These are phyloP conservation scores for Phylloscopus whistleri DNA, from an alignment of 2,113 vertebrate genomes.

Conservation along the genomic window DNA sequence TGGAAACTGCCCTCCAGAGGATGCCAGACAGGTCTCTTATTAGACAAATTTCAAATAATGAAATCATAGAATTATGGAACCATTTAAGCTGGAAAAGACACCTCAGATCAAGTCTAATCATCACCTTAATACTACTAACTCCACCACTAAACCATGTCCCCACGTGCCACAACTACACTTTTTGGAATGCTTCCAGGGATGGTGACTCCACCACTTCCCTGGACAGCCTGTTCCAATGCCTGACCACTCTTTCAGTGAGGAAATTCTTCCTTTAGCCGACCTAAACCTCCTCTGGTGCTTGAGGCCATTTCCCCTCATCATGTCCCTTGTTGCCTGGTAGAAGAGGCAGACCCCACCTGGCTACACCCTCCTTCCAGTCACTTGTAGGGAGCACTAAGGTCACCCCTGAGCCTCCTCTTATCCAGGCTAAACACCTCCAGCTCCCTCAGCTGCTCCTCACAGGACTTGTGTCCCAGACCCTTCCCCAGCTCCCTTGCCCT, in stretches of 20 bases:
- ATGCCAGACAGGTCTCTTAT: neutral
- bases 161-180: fast-evolving
- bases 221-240: neutral
- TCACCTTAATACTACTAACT: neutral
- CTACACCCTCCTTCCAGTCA: neutral
- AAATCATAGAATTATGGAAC: neutral
- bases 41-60: neutral
- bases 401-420: neutral
- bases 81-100: neutral
- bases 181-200: neutral
- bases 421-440: neutral
- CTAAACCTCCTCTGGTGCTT: neutral
- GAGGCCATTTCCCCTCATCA: neutral
- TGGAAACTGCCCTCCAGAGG: neutral
- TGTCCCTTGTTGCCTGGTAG: neutral
- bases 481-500: too few relatives aligned
- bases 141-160: neutral
- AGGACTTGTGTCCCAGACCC: too few relatives aligned
- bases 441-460: too few relatives aligned
- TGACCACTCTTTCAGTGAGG: neutral
- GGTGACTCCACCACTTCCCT: neutral
- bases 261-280: neutral
- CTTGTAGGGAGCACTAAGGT: fast-evolving
- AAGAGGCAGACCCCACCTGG: fast-evolving
- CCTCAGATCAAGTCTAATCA: neutral